phyloP scores from a whole-genome alignment of 2,888 invertebrate species.

The Cryptophagus acutangulus region DNA sequence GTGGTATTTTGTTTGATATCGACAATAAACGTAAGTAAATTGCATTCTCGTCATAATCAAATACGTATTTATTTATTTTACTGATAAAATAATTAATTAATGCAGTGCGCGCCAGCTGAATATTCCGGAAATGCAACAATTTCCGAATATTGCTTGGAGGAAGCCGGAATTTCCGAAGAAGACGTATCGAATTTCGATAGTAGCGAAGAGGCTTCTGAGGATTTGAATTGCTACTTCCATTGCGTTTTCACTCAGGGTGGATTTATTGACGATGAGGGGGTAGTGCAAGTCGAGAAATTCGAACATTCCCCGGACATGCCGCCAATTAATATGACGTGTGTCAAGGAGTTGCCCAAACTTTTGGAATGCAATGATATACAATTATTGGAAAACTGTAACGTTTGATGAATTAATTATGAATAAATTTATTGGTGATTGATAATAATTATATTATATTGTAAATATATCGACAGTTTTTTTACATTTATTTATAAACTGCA shows the following conservation, averaged over 20 bases:
- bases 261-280: slow-evolving; percentile 10
- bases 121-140: no score
- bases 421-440: not conserved
- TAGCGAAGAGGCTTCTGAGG: slow-evolving; percentile 4
- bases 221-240: slow-evolving; percentile 12
- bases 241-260: slow-evolving; percentile 14
- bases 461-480: no score
- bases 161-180: slow-evolving; percentile 10
- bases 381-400: slow-evolving; percentile 16
- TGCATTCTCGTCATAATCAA: no score
- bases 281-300: slow-evolving; percentile 6
- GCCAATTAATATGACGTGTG: slow-evolving; percentile 19
- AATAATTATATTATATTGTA: not conserved
- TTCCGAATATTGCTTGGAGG: slow-evolving; percentile 13
- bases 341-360: slow-evolving; percentile 18
- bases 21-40: no score
- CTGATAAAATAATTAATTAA: no score
- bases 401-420: not conserved
- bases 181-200: slow-evolving; percentile 7
- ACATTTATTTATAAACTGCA: no score
- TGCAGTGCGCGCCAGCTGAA: no score
- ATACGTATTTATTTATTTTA: no score
- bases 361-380: slow-evolving; percentile 21
- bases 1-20: no score
- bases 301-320: slow-evolving; percentile 9